A percentile compares a stretch with the other conserved stretches of the same genome.
Evolutionary conservation across 2,797 vertebrate species (phyloP).

Genomic region (Arvicola amphibius): DNA sequence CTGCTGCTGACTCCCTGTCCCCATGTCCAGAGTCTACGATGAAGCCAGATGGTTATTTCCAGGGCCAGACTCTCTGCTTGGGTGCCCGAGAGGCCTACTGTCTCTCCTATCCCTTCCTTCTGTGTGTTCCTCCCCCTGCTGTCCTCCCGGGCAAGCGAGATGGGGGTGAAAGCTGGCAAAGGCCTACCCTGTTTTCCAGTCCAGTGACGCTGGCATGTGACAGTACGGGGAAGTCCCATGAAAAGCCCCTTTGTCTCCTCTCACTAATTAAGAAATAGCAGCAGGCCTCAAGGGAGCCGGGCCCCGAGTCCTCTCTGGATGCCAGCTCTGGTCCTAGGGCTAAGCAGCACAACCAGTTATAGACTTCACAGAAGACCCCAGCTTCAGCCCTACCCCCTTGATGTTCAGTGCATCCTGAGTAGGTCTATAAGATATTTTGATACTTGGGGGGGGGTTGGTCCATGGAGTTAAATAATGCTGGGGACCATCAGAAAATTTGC

Average conservation of each 20-base stretch:
- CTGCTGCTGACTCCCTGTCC: fast-evolving
- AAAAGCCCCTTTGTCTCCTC: conserved; percentile 74
- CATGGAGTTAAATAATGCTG: fast-evolving
- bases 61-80: not conserved
- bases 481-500: fast-evolving
- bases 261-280: conserved; percentile 72
- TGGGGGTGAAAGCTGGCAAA: conserved; percentile 6
- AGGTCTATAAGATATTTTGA: not conserved
- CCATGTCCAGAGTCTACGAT: fast-evolving
- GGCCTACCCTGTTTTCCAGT: conserved; percentile 61
- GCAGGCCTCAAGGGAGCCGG: not conserved
- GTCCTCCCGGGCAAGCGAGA: not conserved
- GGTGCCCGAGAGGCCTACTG: fast-evolving
- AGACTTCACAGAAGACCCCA: not conserved
- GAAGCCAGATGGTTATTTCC: not conserved
- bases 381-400: too few relatives aligned
- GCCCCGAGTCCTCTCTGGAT: not conserved
- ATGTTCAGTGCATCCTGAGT: not conserved
- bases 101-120: not conserved
- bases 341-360: fast-evolving
- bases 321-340: not conserved
- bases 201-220: conserved; percentile 63
- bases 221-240: conserved; percentile 18
- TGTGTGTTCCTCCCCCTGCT: not conserved
- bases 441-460: not conserved